These are phyloP conservation scores for Iguana delicatissima DNA, from an alignment of 2,797 vertebrate species.

Conservation along the genomic window DNA sequence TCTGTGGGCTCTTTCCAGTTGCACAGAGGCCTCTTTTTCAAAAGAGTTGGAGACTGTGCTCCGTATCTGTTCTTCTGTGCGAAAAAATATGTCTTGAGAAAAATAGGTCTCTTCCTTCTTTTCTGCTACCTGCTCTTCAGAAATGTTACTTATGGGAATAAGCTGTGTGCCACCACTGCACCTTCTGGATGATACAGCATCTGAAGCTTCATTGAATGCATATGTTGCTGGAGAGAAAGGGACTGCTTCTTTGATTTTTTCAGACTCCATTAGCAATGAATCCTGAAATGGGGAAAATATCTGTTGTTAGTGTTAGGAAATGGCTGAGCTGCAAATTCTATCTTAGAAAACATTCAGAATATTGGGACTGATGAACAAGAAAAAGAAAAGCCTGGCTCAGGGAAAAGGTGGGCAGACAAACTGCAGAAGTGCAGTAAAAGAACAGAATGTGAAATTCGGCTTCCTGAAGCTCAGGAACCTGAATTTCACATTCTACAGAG, in stretches of 20 bases:
- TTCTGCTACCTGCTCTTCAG: slow-evolving; percentile 38
- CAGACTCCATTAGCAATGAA: slow-evolving; percentile 77
- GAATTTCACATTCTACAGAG: too few species aligned
- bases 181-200: slow-evolving; percentile 28
- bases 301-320: slow-evolving; percentile 43
- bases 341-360: slow-evolving; percentile 8
- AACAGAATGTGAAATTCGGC: too few species aligned
- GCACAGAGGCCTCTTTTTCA: slow-evolving; percentile 38
- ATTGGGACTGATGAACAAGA: slow-evolving; percentile 12
- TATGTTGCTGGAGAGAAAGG: slow-evolving; percentile 22
- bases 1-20: slow-evolving; percentile 38
- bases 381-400: slow-evolving; percentile 14
- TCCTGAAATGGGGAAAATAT: slow-evolving; percentile 61
- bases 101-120: slow-evolving; percentile 31
- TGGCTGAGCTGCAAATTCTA: accelerated
- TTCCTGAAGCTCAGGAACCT: not conserved
- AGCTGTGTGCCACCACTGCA: slow-evolving; percentile 43
- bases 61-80: slow-evolving; percentile 48
- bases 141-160: slow-evolving; percentile 27
- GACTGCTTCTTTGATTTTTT: slow-evolving; percentile 57
- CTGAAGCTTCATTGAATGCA: slow-evolving; percentile 31
- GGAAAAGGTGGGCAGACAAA: not conserved
- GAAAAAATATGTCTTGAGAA: slow-evolving; percentile 7
- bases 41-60: slow-evolving; percentile 28
- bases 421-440: not conserved